A percentile compares a stretch with the other conserved stretches of the same genome.
These are phyloP conservation scores for Palythoa heliodiscus DNA, from an alignment of 92 coral and sea anemone genomes.

Conservation along the genomic window DNA sequence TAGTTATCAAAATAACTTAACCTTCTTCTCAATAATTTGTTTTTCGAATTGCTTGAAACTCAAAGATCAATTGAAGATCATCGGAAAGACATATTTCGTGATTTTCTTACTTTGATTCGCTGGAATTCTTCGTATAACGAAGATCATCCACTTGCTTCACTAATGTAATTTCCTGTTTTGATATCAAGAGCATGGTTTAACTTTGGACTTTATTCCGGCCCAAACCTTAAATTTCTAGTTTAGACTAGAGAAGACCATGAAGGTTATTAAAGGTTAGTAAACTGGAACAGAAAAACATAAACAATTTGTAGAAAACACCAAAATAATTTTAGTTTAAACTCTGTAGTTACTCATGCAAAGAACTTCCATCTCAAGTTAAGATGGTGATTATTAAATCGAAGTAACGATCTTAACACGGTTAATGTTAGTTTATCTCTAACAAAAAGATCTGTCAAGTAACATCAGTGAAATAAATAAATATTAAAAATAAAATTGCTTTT, in stretches of 20 bases:
- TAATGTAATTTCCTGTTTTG: conserved; percentile 14
- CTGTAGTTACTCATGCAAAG: not conserved
- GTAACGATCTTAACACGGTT: too few species aligned
- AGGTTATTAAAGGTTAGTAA: not conserved
- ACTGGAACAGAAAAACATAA: not conserved
- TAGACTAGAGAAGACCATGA: not conserved
- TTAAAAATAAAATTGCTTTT: too few species aligned
- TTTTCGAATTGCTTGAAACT: not conserved
- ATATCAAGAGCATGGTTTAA: not conserved
- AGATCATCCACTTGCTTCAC: not conserved
- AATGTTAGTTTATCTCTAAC: too few species aligned
- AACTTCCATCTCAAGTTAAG: not conserved
- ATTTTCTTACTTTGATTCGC: not conserved
- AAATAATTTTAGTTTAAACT: not conserved
- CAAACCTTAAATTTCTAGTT: not conserved
- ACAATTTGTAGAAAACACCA: not conserved
- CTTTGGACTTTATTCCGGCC: not conserved
- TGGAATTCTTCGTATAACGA: not conserved
- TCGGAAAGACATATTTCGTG: not conserved
- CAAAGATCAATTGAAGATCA: not conserved
- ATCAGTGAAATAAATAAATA: too few species aligned
- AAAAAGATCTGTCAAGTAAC: too few species aligned
- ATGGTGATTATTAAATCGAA: not conserved
- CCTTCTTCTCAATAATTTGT: not conserved
- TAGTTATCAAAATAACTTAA: not conserved